Conservation (phyloP, 2,888 invertebrate genomes). For the Cephus spinipes region DNA sequence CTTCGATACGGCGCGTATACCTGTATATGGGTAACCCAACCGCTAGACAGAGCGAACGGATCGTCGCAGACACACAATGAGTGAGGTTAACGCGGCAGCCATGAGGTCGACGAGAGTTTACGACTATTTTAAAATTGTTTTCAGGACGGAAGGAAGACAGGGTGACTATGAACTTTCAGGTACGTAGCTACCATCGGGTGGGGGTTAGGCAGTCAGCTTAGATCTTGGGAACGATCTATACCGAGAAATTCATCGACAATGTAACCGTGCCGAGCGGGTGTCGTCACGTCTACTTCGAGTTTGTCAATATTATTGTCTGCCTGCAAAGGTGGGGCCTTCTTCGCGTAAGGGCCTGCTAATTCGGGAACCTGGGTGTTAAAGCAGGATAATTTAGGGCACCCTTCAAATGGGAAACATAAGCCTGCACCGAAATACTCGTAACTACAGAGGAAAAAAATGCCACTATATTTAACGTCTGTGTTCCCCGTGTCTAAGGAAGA, state of each 20-base stretch:
- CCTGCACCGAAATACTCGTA: slow-evolving; percentile 6
- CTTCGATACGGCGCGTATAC: background rate
- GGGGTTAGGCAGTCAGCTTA: background rate
- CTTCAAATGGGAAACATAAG: slow-evolving; percentile 13
- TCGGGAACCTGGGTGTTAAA: slow-evolving; percentile 26
- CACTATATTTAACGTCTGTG: slow-evolving; percentile 7
- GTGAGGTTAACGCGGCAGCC: background rate
- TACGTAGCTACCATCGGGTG: background rate
- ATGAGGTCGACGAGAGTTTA: background rate
- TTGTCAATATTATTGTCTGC: slow-evolving; percentile 20
- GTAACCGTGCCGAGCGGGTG: background rate
- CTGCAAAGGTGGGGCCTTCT: slow-evolving; percentile 6
- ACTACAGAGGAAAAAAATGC: background rate
- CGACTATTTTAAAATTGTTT: background rate
- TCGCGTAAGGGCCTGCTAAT: slow-evolving; percentile 32
- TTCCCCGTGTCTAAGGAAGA: background rate
- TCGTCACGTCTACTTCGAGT: slow-evolving; percentile 6
- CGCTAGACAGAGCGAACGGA: background rate
- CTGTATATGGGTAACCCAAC: background rate
- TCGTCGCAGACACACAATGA: background rate
- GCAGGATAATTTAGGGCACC: slow-evolving; percentile 40
- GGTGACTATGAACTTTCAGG: background rate
- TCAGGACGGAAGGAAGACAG: background rate
- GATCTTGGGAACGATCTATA: background rate
- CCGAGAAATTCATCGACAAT: background rate